Evolutionary conservation across 2,113 vertebrate genomes (phyloP), one percentile per base, ranked within the genome.

Genomic region (Datnioides undecimradiatus): DNA sequence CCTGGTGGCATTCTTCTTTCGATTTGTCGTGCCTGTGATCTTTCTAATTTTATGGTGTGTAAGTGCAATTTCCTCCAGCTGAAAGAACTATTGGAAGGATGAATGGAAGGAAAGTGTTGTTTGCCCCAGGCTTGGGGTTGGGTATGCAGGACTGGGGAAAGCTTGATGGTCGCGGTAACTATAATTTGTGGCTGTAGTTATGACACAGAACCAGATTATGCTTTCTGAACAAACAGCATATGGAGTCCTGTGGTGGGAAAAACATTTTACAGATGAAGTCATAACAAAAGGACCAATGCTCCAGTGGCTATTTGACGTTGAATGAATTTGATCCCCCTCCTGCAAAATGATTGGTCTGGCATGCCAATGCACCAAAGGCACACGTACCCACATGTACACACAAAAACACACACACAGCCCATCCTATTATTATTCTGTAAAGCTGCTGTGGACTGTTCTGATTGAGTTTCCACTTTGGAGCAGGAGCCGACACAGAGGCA

Each of bases 131-230:
- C 85, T 48, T 27, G 9, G 52, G 86, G 36, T 85, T 75, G 82
- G 87, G 76, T 87, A 77, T 25, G 45, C 60, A 36, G 51, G 43
- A 52, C 75, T 43, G 23, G 72, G 86, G 82, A 91, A 88, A 75
- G 82, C 88, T 73, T 31, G 67, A 77, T 72, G 89, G 84, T 85
- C 75, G 40, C 46, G 48, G 79, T 82, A 84, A 79, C 92, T 90
- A 75, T 92, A 92, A 94, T 92, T 93, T 89, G 87, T 76, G 87
- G 82, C 77, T 76, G 67, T 69, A 89, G 87, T 91, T 91, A 87
- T 83, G 86, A 90, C 82, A 81, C 84, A 80, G 87, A 62, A 76
- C 65, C 73, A 82, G 74, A 87, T 87, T 86, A 87, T 88, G 66
- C 84, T 87, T 85, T 87, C 87, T 84, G 90, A 92, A 86, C 72